phyloP scores from a whole-genome alignment of 2,797 vertebrate genomes.

The Notolabrus celidotus region DNA sequence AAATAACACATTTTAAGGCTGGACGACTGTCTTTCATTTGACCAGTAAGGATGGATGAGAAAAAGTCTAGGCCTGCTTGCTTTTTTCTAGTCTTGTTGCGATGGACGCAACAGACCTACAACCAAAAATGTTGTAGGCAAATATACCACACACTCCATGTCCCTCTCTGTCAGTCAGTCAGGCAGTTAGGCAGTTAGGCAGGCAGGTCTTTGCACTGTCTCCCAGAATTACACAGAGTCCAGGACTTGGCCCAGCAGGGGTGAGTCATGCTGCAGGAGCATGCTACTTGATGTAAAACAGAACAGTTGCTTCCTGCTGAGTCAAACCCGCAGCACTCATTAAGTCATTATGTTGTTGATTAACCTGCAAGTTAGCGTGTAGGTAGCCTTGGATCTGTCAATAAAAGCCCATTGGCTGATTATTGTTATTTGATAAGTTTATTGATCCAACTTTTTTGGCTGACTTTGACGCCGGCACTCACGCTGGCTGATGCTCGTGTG shows the following conservation, averaged over 20 bases:
- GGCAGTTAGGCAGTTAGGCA: constrained; percentile 29
- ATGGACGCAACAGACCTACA: no score
- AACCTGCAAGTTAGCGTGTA: constrained; percentile 75
- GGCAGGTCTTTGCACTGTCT: constrained; percentile 49
- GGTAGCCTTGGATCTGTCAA: constrained; percentile 55
- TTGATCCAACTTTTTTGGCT: constrained; percentile 39
- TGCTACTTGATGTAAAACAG: constrained; percentile 81
- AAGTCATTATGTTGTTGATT: constrained; percentile 82
- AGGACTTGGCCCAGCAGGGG: constrained; percentile 54
- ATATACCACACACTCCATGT: constrained; percentile 34
- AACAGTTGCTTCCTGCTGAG: constrained; percentile 79
- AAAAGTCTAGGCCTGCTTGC: no score
- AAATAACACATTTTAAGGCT: no score
- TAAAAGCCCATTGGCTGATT: constrained; percentile 27
- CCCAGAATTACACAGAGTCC: constrained; percentile 44
- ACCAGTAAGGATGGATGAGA: no score
- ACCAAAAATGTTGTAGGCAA: no score
- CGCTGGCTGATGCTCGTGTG: constrained; percentile 18
- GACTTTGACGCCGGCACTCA: constrained; percentile 35
- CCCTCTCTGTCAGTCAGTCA: constrained; percentile 50
- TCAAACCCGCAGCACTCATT: constrained; percentile 81
- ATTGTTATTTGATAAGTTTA: constrained; percentile 56
- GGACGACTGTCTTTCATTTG: no score
- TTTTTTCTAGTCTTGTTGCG: no score
- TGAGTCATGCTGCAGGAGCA: constrained; percentile 78